Evolutionary conservation across 2,113 vertebrate species (phyloP), one percentile per base, ranked within the genome.

Genomic region (Geococcyx californianus): DNA sequence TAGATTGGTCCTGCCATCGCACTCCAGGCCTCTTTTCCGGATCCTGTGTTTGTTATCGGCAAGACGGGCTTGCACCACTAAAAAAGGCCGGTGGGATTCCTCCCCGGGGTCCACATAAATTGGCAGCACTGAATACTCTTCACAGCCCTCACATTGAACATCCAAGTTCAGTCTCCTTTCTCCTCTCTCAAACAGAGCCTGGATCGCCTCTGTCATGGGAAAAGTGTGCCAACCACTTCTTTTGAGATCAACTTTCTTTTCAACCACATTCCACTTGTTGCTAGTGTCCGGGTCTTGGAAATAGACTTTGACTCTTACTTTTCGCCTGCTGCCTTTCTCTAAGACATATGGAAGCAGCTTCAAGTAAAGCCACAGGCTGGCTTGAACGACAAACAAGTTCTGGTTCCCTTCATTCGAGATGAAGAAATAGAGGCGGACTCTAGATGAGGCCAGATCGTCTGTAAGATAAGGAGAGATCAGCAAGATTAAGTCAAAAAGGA

Each of bases 161-260:
- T 99, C 99, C 97, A 99, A 98, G 98, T 98, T 99, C 96, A 99
- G 99, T 34, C 99, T 98, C 87, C 99, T 98, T 89, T 98, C 98
- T 23, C 99, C 99, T 51, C 98, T 98, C 62, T 98, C 98, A 42
- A 99, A 98, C 84, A 99, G 97, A 47, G 98, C 97, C 87, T 99
- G 98, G 94, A 99, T 98, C 1, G 99, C 98, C 77, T 99, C 99
- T 0, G 99, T 99, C 94, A 99, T 98, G 1, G 99, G 99, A 97
- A 99, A 99, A 23, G 99, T 99, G 74, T 99, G 99, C 99, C 99
- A 99, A 94, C 99, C 99, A 14, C 99, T 99, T 95, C 99, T 99
- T 94, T 99, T 99, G 95, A 99, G 98, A 87, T 99, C 99, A 90
- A 99, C 98, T 26, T 98, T 98, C 97, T 99, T 99, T 98, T 99